phyloP scores from a whole-genome alignment of 1,140 invertebrate species.

The Tetragnatha versicolor region DNA sequence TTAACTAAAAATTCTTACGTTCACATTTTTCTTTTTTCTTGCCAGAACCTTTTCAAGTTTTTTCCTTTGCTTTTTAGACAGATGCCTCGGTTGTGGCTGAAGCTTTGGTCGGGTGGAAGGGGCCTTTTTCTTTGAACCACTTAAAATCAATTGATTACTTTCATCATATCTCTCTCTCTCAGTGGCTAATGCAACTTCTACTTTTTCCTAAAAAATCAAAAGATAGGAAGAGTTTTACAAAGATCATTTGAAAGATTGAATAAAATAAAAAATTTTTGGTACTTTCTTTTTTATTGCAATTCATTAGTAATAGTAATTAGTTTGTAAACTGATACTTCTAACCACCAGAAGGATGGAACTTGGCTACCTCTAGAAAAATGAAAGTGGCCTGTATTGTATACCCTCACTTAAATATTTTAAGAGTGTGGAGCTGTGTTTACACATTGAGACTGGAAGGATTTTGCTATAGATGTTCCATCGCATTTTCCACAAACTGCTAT shows the following conservation, averaged over 20 bases:
- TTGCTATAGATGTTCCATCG: too few relatives aligned
- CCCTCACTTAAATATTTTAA: too few relatives aligned
- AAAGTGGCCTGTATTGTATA: too few relatives aligned
- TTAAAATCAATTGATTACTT: slow-evolving; percentile 81
- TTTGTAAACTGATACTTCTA: too few relatives aligned
- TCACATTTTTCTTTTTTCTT: slow-evolving; percentile 85
- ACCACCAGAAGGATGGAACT: too few relatives aligned
- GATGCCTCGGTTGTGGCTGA: slow-evolving; percentile 69
- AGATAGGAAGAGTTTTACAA: background rate
- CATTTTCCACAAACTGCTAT: too few relatives aligned
- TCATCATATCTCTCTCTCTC: slow-evolving; percentile 69
- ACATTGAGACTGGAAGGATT: too few relatives aligned
- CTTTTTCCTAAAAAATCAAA: slow-evolving; percentile 54
- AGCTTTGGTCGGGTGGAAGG: slow-evolving; percentile 67
- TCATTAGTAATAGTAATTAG: too few relatives aligned
- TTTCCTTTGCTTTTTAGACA: slow-evolving; percentile 88
- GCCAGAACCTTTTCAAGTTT: slow-evolving; percentile 85
- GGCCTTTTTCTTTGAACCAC: slow-evolving; percentile 81
- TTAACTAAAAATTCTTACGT: slow-evolving; percentile 70
- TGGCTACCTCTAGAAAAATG: too few relatives aligned
- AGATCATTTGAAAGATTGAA: background rate
- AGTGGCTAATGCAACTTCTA: slow-evolving; percentile 68
- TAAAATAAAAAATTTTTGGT: background rate
- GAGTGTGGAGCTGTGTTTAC: too few relatives aligned
- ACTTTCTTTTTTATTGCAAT: background rate